These are phyloP conservation scores for Nephrotoma guestfalica DNA, from an alignment of 2,888 invertebrate species.

Conservation along the genomic window DNA sequence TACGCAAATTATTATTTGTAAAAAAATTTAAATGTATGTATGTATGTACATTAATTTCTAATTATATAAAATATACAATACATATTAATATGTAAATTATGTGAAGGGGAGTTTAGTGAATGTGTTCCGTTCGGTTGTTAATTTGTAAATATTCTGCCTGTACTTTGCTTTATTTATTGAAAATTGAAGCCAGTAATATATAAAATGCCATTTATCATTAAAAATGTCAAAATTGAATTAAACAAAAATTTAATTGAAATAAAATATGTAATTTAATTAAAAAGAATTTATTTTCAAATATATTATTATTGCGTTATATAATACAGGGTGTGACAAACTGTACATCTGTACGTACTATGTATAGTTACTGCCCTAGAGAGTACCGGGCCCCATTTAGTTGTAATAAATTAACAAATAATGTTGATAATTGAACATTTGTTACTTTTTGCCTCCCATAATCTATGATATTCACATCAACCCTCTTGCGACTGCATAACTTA, in stretches of 20 bases:
- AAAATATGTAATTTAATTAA: neutral
- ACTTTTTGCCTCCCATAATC: neutral
- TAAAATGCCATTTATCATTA: neutral
- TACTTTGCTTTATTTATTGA: neutral
- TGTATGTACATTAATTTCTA: neutral
- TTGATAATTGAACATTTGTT: too few species aligned
- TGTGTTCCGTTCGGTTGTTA: neutral
- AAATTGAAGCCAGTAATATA: neutral
- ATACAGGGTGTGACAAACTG: too few species aligned
- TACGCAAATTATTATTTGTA: neutral
- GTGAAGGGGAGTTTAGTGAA: neutral
- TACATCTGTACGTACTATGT: neutral
- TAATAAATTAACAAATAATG: too few species aligned
- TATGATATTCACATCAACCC: neutral
- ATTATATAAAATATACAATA: neutral
- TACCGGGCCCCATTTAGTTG: neutral
- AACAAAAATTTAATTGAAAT: neutral
- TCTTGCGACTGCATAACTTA: neutral
- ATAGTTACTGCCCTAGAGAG: neutral
- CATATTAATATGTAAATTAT: too few species aligned
- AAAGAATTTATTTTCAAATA: neutral
- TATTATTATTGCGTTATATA: neutral
- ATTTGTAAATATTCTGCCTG: neutral
- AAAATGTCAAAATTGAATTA: neutral
- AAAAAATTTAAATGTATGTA: neutral